These are phyloP conservation scores for Hydrotaea cyrtoneurina DNA, from an alignment of 2,888 invertebrate genomes.

Conservation along the genomic window DNA sequence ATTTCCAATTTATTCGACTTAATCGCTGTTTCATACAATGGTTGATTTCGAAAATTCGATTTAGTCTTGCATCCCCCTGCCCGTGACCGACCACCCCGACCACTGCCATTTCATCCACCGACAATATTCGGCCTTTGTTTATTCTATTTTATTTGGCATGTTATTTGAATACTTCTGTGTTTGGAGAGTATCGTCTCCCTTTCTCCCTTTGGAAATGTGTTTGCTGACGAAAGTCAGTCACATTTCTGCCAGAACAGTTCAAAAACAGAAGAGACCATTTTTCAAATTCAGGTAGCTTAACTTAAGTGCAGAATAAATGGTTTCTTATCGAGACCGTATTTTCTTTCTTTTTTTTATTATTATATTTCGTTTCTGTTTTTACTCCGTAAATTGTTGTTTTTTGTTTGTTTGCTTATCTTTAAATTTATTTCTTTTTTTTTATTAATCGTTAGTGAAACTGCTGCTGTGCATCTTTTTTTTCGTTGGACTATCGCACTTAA, in stretches of 20 bases:
- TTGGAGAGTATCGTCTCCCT: background rate
- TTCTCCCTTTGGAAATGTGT: background rate
- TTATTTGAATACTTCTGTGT: background rate
- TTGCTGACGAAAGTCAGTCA: background rate
- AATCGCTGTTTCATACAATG: conserved; percentile 2
- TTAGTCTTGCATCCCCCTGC: background rate
- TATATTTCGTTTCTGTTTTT: background rate
- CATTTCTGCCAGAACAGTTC: background rate
- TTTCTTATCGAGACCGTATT: conserved; percentile 31
- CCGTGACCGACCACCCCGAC: background rate
- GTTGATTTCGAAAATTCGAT: background rate
- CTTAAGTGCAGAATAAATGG: conserved; percentile 27
- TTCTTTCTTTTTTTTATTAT: no score
- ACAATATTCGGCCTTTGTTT: background rate
- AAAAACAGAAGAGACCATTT: conserved; percentile 1
- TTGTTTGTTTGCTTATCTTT: conserved; percentile 1
- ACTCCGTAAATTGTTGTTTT: background rate
- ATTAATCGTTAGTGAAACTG: conserved; percentile 24
- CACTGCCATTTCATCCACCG: background rate
- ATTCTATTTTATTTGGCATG: conserved; percentile 10
- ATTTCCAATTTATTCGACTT: conserved; percentile 17
- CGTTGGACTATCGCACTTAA: background rate
- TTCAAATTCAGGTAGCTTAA: conserved; percentile 46
- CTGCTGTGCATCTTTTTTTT: conserved; percentile 11
- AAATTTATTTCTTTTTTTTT: conserved; percentile 17